Conservation (phyloP, 2,113 vertebrate genomes). For the Pogonocichla stellata region DNA sequence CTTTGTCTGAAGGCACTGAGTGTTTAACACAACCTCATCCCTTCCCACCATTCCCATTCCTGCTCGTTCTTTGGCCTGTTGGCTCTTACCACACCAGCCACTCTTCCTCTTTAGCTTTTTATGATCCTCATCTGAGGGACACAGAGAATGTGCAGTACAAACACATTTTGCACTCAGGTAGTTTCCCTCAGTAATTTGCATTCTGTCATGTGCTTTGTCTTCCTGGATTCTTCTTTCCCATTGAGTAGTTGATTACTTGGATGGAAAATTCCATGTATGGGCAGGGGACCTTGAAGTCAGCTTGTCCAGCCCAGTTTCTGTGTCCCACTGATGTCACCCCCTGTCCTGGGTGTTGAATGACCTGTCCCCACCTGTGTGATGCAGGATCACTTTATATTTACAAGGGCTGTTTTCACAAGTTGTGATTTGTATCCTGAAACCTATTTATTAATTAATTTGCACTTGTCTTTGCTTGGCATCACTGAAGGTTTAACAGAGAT, state of each 20-base stretch:
- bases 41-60: background rate
- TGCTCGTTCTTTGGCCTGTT: background rate
- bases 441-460: conserved; percentile 18
- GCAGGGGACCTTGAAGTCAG: background rate
- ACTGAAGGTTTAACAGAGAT: conserved; percentile 20
- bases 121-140: background rate
- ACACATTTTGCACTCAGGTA: background rate
- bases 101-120: background rate
- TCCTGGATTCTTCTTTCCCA: background rate
- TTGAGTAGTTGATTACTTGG: background rate
- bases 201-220: background rate
- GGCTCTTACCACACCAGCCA: too few species aligned
- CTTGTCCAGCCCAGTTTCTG: fast-evolving
- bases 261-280: background rate
- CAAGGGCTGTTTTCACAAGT: background rate
- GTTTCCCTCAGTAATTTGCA: background rate
- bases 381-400: background rate
- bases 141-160: background rate
- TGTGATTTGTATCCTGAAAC: background rate
- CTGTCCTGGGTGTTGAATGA: background rate
- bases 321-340: too few species aligned
- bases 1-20: background rate
- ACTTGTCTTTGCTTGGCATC: conserved; percentile 28
- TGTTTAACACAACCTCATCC: background rate
- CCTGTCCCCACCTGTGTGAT: conserved; percentile 2